Conservation (phyloP, 2,113 vertebrate species). For the Perognathus longimembris region DNA sequence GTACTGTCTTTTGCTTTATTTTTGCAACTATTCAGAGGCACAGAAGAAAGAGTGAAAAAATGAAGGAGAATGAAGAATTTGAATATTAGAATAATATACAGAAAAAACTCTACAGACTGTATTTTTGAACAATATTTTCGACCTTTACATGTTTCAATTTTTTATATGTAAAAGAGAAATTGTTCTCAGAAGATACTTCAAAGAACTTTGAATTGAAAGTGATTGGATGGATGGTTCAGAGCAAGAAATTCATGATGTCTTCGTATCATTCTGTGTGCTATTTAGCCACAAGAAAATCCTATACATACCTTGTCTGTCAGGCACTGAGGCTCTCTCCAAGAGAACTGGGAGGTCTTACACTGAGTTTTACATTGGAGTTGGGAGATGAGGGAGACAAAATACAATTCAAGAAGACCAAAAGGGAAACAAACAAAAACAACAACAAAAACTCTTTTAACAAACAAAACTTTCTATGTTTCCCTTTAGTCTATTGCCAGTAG, state of each 20-base stretch:
- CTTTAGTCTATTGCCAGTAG: not conserved
- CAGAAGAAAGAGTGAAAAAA: not conserved
- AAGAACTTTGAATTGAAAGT: not conserved
- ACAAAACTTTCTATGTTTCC: not conserved
- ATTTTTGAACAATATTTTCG: not conserved
- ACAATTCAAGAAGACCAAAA: not conserved
- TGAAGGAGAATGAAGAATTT: too few species aligned
- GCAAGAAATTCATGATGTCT: not conserved
- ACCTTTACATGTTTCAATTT: not conserved
- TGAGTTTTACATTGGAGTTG: too few species aligned
- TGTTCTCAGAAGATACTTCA: not conserved
- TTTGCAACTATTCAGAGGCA: not conserved
- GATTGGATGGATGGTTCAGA: not conserved
- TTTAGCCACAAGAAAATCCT: not conserved
- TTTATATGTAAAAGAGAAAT: not conserved
- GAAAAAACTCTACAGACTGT: not conserved
- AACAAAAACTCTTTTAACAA: not conserved
- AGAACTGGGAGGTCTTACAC: rapidly evolving
- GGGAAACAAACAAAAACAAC: not conserved
- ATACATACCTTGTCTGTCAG: not conserved
- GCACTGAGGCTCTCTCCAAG: not conserved
- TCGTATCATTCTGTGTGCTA: rapidly evolving
- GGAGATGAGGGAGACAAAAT: not conserved
- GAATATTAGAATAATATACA: not conserved
- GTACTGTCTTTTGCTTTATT: not conserved